Conservation (phyloP, 2,888 invertebrate genomes). For the Acanthococcus lagerstroemiae region DNA sequence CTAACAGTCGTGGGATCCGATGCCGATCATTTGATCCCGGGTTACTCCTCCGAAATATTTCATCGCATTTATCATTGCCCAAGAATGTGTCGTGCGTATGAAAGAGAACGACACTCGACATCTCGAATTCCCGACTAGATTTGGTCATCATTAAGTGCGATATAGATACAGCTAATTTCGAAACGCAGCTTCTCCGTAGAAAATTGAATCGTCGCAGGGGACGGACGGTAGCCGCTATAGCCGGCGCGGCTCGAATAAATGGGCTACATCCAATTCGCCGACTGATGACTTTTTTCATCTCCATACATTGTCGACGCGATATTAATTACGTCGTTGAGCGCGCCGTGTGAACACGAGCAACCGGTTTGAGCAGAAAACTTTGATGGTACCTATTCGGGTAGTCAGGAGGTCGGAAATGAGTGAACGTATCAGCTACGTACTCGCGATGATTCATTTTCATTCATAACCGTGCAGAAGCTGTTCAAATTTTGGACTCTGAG, state of each 20-base stretch:
- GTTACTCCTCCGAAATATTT: not conserved
- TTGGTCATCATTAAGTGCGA: not conserved
- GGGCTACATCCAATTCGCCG: not conserved
- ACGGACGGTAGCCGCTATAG: not conserved
- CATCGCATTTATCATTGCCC: not conserved
- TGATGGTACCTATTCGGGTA: no score
- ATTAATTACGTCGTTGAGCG: not conserved
- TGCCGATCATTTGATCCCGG: not conserved
- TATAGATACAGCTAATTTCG: not conserved
- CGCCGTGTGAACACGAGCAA: not conserved
- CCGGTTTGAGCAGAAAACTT: not conserved
- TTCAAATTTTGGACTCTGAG: no score
- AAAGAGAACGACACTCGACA: not conserved
- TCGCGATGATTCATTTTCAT: no score
- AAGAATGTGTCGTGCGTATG: not conserved
- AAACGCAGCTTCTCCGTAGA: not conserved
- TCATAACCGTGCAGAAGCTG: no score
- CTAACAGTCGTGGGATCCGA: not conserved
- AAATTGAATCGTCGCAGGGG: not conserved
- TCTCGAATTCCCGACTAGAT: not conserved
- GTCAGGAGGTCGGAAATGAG: no score
- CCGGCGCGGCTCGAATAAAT: not conserved
- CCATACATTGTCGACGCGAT: not conserved
- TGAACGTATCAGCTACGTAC: no score
- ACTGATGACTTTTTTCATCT: not conserved